These are phyloP conservation scores for Poeciliopsis retropinna DNA, from an alignment of 2,113 vertebrate species.

Conservation along the genomic window DNA sequence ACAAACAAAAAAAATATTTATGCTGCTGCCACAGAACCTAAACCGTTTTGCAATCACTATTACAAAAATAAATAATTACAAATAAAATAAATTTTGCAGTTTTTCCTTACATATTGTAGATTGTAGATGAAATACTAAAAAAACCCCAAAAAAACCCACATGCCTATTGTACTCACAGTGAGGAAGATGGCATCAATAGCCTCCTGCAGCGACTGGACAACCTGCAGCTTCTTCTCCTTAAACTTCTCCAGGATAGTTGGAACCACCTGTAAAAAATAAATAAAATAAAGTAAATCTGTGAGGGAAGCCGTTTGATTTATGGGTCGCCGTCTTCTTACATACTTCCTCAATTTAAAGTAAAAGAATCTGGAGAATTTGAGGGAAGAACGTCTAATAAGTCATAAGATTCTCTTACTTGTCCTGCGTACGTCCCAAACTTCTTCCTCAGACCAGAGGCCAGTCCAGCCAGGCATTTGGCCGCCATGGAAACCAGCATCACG, in stretches of 20 bases:
- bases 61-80: too few species aligned
- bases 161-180: conserved; percentile 83
- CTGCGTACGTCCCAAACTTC: conserved; percentile 96
- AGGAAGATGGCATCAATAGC: conserved; percentile 96
- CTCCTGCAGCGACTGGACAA: conserved; percentile 96
- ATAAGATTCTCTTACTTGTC: conserved; percentile 84
- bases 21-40: too few species aligned
- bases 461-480: conserved; percentile 94
- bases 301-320: not conserved
- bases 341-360: too few species aligned
- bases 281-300: not conserved
- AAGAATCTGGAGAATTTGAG: too few species aligned
- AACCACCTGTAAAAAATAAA: conserved; percentile 80
- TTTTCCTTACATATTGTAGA: too few species aligned
- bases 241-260: conserved; percentile 98
- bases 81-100: too few species aligned
- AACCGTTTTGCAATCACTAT: too few species aligned
- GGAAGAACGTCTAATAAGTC: not conserved
- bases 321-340: not conserved
- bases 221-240: conserved; percentile 97
- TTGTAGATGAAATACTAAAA: too few species aligned
- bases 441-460: conserved; percentile 92
- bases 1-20: too few species aligned
- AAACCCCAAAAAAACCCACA: not conserved
- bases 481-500: conserved; percentile 94